Conservation (phyloP, 1,140 invertebrate species). For the Drosophila parvula region DNA sequence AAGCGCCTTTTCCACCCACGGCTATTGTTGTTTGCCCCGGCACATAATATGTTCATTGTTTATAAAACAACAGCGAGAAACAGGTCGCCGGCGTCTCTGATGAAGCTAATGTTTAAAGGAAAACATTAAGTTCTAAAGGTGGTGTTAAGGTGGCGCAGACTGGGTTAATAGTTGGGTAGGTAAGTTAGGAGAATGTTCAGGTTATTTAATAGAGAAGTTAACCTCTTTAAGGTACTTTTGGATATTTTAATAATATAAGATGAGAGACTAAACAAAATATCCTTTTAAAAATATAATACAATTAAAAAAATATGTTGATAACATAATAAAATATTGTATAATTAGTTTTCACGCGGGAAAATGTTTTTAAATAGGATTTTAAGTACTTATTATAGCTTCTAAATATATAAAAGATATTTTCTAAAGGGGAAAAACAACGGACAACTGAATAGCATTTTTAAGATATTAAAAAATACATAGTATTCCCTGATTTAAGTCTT, state of each 20-base stretch:
- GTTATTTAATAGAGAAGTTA: background rate
- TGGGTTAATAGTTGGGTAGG: constrained; percentile 26
- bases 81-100: constrained; percentile 52
- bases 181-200: no score
- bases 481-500: no score
- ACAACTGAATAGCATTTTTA: no score
- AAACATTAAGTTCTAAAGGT: constrained; percentile 21
- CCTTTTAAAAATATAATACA: background rate
- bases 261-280: background rate
- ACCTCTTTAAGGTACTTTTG: background rate
- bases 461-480: no score
- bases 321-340: background rate
- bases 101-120: constrained; percentile 28
- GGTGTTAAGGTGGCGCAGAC: background rate
- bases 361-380: no score
- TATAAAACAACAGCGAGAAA: constrained; percentile 69
- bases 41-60: constrained; percentile 75
- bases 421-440: no score
- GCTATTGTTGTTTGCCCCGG: constrained; percentile 45
- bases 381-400: no score
- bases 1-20: constrained; percentile 16
- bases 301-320: no score
- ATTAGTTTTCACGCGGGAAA: background rate
- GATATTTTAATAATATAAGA: background rate
- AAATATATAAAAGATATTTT: no score